phyloP scores from a whole-genome alignment of 1,140 invertebrate species.

The Octopus bimaculoides region DNA sequence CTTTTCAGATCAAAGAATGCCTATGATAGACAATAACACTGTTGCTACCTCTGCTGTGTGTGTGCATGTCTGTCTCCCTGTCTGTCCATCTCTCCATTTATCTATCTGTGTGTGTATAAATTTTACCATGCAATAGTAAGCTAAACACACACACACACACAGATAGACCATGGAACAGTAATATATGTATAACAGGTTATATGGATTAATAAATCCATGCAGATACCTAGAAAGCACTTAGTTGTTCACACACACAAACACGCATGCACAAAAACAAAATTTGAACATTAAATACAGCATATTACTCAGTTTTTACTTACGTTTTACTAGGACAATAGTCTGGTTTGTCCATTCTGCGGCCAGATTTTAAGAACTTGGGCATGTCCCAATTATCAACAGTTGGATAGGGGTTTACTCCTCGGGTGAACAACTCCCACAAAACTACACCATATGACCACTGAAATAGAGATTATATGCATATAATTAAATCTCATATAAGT shows the following conservation, averaged over 20 bases:
- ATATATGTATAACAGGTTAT: no score
- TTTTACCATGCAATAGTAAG: background rate
- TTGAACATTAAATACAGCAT: background rate
- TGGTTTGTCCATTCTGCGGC: constrained; percentile 82
- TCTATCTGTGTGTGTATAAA: background rate
- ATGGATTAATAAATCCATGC: no score
- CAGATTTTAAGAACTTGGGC: constrained; percentile 75
- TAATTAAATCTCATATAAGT: no score
- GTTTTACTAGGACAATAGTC: constrained; percentile 76
- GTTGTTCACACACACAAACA: no score
- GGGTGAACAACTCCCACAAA: constrained; percentile 88
- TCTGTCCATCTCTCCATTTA: background rate
- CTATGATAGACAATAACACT: no score
- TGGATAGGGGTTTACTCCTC: constrained; percentile 80
- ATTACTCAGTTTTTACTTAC: constrained; percentile 36
- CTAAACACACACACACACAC: no score
- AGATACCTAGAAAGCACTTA: no score
- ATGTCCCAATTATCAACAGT: constrained; percentile 91
- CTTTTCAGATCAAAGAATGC: no score
- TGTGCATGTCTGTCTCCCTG: background rate
- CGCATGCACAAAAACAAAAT: background rate
- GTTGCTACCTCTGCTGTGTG: no score
- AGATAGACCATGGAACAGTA: no score
- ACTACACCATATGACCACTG: constrained; percentile 94
- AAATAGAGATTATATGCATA: constrained; percentile 33